phyloP scores from a whole-genome alignment of 2,797 vertebrate species.

The Malurus leucopterus region DNA sequence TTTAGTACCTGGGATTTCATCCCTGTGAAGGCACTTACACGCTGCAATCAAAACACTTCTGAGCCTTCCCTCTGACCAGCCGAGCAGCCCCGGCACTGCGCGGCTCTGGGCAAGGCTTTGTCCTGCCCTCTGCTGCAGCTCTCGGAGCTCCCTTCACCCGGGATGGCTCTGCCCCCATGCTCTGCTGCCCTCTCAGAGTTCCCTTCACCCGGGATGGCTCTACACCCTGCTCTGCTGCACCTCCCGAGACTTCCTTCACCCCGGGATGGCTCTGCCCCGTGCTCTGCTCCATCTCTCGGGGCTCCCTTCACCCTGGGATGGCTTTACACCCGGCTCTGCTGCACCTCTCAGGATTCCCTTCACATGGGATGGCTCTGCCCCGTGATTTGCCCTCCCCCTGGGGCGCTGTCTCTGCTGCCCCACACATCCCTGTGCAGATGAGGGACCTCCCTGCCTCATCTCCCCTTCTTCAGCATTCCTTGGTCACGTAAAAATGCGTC shows the following conservation, averaged over 20 bases:
- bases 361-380: not conserved
- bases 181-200: accelerated
- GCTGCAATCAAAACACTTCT: constrained; percentile 20
- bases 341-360: not conserved
- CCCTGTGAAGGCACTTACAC: not conserved
- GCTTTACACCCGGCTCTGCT: not conserved
- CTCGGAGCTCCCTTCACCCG: not conserved
- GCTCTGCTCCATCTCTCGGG: too few relatives aligned
- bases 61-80: not conserved
- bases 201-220: not conserved
- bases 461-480: accelerated
- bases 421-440: not conserved
- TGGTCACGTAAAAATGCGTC: accelerated
- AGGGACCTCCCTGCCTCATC: accelerated
- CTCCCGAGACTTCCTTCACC: too few relatives aligned
- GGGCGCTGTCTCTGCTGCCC: accelerated
- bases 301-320: not conserved
- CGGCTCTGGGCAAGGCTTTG: not conserved
- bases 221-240: not conserved
- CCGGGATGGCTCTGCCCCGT: too few relatives aligned
- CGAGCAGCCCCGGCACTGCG: not conserved
- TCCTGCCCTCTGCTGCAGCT: not conserved
- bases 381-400: not conserved
- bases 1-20: constrained; percentile 1
- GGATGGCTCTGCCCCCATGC: accelerated